Base-by-base conservation (phyloP, 2,888 invertebrate genomes). In the Nebria brevicollis region DNA sequence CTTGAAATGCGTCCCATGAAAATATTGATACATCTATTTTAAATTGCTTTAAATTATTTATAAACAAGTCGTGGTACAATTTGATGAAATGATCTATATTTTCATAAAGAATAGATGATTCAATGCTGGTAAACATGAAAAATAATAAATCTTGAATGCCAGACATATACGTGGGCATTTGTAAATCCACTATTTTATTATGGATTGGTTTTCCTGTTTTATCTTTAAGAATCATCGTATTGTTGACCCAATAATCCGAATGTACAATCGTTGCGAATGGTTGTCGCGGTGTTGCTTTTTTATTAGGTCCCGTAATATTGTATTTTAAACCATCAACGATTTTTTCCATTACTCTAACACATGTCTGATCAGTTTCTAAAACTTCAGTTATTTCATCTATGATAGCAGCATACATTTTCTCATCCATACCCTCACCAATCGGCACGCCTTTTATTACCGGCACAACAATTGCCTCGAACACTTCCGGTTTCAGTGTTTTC, bases 171-270 rank as follows among this genome's bases (percentile, higher is more conserved):
- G 90, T 86, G 68, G 91, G 90, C 42, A 92, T 89, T 86, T 93
- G 93, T 82, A 92, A 91, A 84, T 93, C 93, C 0, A 93, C 89
- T 72, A 93, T 90, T 87, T 92, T 93, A 2, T 92, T 86, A 82
- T 90, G 89, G 0, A 88, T 85, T 0, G 91, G 89, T n/a, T 86
- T 84, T 2, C 89, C 89, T 3, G 84, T 84, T 0, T 82, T 20
- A 86, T 92, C 89, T 77, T 89, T 88, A 78, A 89, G 87, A 13
- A 93, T 87, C 90, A 93, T 90, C 1, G 93, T 89, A 83, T 93
- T 93, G 85, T 92, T 93, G 13, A 91, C 90, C 93, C 93, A 93
- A 76, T 92, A 89, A 85, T 93, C 93, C 0, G 89, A 88, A 83
- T 93, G 93, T 0, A 90, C 88, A 25, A 92, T 89, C 0, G 92